Base-by-base conservation (phyloP, 92 coral and sea anemone species). In the Porites evermanni region DNA sequence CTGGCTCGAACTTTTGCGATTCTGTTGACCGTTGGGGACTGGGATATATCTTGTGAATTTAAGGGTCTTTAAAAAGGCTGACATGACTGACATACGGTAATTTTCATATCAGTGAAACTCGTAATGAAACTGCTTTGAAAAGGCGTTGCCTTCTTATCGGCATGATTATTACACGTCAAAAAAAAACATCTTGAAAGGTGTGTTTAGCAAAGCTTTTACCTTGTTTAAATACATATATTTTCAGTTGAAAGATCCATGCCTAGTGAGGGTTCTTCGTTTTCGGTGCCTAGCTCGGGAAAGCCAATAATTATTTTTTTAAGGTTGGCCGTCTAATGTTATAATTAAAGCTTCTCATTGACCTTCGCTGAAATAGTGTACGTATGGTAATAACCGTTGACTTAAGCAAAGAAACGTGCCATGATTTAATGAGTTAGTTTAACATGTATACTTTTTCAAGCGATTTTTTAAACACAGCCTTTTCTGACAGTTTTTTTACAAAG, bases 121-220 rank as follows among this genome's bases (percentile, higher is more conserved):
- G 6, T 38, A 38, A 38, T 38, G 47, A 38, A 38, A 38, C 47
- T 38, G 47, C 47, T 38, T 6, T 38, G 47, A 38, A 38, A 38
- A 38, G 47, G 7, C 7, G 47, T 63, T 14, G 13, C 67, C n/a
- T 63, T 63, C n/a, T 63, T 18, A n/a, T 7, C 67, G 1, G 32
- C 47, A 13, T 12, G 20, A 14, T 44, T n/a, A 51, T 13, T 50
- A 6, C 56, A 72, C 58, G 56, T 14, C 20, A 44, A 38, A 38
- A 38, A 38, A 53, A 74, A 69, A 74, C 64, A 74, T 74, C 79
- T 54, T 53, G 38, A 74, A 74, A 54, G 3, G 79, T 74, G 79
- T 74, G 24, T 74, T 74, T 74, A 53, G 11, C 50, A 9, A 6
- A 13, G 61, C 64, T 26, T 53, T 21, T 74, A 9, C 12, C 79